phyloP scores from a whole-genome alignment of 1,140 invertebrate genomes.

The Ceratosolen fusciceps region DNA sequence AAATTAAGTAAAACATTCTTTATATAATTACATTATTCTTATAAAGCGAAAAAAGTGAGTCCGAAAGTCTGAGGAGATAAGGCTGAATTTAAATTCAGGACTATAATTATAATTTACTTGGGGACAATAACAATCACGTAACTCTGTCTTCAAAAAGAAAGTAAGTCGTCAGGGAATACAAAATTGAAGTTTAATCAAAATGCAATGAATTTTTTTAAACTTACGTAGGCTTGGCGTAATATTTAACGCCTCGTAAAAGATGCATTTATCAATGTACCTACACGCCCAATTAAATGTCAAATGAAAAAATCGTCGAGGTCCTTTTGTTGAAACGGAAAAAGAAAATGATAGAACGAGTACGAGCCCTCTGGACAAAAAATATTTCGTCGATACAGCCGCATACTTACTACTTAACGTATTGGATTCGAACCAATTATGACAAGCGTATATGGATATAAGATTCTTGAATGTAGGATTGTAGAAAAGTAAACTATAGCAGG shows the following conservation, averaged over 20 bases:
- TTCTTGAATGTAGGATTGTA: background rate
- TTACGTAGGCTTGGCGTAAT: background rate
- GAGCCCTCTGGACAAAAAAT: background rate
- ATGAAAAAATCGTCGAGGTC: background rate
- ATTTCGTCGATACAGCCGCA: background rate
- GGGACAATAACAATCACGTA: too few relatives aligned
- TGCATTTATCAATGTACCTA: background rate
- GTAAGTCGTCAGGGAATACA: background rate
- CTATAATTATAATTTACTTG: too few relatives aligned
- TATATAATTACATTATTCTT: too few relatives aligned
- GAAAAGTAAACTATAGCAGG: background rate
- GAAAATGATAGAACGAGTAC: background rate
- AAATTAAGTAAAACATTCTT: too few relatives aligned
- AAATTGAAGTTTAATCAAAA: slow-evolving; percentile 15
- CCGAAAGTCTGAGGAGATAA: too few relatives aligned
- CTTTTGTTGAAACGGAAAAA: background rate
- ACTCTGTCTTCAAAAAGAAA: background rate
- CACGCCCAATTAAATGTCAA: background rate
- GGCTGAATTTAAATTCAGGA: too few relatives aligned
- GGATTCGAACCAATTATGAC: background rate
- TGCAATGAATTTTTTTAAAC: background rate
- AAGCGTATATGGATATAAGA: background rate
- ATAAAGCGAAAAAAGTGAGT: too few relatives aligned
- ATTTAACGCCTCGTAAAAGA: background rate
- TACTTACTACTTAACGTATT: slow-evolving; percentile 1